phyloP scores from a whole-genome alignment of 2,113 vertebrate species.

The Cettia cetti region DNA sequence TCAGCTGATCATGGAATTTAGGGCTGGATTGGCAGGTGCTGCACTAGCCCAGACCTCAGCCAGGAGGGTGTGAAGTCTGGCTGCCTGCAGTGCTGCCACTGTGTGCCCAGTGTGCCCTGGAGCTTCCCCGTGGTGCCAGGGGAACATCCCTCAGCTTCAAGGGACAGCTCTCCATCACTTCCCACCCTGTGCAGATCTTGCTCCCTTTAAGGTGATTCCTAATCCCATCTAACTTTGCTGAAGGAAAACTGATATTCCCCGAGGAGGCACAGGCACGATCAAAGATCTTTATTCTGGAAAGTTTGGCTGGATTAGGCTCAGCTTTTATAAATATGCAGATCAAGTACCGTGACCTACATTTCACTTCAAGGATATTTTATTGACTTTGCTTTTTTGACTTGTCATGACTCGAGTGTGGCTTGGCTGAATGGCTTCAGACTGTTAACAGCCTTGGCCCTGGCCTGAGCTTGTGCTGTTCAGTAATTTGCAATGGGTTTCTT shows the following conservation, averaged over 20 bases:
- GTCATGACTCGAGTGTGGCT: slow-evolving; percentile 20
- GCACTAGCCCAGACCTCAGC: background rate
- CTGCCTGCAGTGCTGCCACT: background rate
- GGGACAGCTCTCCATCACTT: background rate
- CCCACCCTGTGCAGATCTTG: background rate
- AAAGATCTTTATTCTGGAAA: slow-evolving; percentile 26
- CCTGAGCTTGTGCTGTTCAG: background rate
- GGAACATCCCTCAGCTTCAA: accelerated
- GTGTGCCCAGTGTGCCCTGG: accelerated
- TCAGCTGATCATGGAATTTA: background rate
- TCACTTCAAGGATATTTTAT: slow-evolving; percentile 42
- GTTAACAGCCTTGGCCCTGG: background rate
- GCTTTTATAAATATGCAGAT: slow-evolving; percentile 48
- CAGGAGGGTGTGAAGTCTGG: background rate
- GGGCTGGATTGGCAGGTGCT: background rate
- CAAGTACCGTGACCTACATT: slow-evolving; percentile 1
- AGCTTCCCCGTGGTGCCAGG: accelerated
- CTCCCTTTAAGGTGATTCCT: background rate
- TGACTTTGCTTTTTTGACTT: slow-evolving; percentile 33
- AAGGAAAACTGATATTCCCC: slow-evolving; percentile 21
- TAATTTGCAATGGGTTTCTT: slow-evolving; percentile 15
- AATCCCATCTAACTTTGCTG: background rate
- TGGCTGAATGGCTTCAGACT: background rate
- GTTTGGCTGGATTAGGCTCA: slow-evolving; percentile 1
- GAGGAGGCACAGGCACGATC: background rate